Evolutionary conservation across 2,888 invertebrate genomes (phyloP).

Genomic region (Pseudococcus viburni): DNA sequence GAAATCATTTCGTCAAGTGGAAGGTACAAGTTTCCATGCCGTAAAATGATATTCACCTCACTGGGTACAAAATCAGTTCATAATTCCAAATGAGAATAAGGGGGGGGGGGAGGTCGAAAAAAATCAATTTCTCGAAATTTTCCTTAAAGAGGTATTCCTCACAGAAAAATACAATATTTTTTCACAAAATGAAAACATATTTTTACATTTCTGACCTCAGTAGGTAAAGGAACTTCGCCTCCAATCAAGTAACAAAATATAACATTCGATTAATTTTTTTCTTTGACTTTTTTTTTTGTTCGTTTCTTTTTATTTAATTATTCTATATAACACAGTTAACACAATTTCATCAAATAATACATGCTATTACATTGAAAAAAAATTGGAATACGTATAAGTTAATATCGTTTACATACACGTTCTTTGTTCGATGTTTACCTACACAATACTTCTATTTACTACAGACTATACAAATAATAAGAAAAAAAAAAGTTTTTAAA

Average conservation of each 20-base stretch:
- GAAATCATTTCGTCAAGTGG: too few species aligned
- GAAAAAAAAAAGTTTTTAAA: not conserved
- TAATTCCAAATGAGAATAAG: too few species aligned
- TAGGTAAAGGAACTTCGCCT: too few species aligned
- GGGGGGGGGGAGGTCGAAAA: too few species aligned
- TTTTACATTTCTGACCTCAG: too few species aligned
- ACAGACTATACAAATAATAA: not conserved
- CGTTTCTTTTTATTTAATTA: slow-evolving; percentile 12
- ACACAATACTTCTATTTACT: not conserved
- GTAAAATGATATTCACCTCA: too few species aligned
- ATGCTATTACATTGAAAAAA: slow-evolving; percentile 7
- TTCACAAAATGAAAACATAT: too few species aligned
- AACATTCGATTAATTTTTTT: not conserved
- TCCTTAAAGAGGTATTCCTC: too few species aligned
- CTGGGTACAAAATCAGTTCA: too few species aligned
- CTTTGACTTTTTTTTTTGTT: not conserved
- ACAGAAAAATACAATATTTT: too few species aligned
- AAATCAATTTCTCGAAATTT: too few species aligned
- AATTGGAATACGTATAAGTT: slow-evolving; percentile 34
- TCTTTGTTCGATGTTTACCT: slow-evolving; percentile 3
- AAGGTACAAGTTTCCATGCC: too few species aligned
- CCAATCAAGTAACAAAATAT: not conserved
- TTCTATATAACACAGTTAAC: slow-evolving; percentile 33
- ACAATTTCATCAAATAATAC: slow-evolving; percentile 38
- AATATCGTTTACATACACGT: not conserved